Evolutionary conservation across 1,140 invertebrate species (phyloP).

Genomic region (Spodoptera litura): DNA sequence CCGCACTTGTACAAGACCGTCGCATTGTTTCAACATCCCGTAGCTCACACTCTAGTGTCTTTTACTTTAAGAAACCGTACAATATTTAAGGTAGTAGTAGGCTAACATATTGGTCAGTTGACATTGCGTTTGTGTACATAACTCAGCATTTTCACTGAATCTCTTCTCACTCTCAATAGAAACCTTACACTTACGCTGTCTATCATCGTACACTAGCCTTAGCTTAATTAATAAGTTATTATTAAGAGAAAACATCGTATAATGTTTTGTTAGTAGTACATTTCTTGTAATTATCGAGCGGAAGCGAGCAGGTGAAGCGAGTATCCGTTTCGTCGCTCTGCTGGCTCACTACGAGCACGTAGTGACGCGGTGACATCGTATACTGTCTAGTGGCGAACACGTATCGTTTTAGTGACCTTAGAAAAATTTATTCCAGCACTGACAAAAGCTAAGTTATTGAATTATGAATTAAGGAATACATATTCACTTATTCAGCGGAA

Average conservation of each 20-base stretch:
- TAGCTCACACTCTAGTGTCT: constrained; percentile 58
- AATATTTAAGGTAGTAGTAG: constrained; percentile 49
- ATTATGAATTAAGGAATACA: too few relatives aligned
- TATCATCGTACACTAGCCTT: constrained; percentile 28
- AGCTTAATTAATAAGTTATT: constrained; percentile 1
- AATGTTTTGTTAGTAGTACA: constrained; percentile 47
- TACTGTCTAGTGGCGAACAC: constrained; percentile 16
- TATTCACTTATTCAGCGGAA: neutral
- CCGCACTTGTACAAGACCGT: constrained; percentile 79
- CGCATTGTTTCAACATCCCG: constrained; percentile 77
- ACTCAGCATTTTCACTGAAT: neutral
- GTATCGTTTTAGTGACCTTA: constrained; percentile 3
- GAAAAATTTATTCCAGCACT: neutral
- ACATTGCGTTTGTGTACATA: constrained; percentile 28
- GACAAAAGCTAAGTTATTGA: neutral
- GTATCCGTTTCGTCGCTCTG: constrained; percentile 69
- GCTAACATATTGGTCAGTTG: constrained; percentile 38
- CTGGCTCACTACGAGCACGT: constrained; percentile 35
- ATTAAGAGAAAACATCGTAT: constrained; percentile 59
- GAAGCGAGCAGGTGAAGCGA: constrained; percentile 78
- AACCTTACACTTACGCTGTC: neutral
- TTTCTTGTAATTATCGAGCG: constrained; percentile 79
- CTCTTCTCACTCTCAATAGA: neutral
- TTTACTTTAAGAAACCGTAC: constrained; percentile 56
- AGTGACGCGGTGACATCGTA: constrained; percentile 44